These are phyloP conservation scores for Cataglyphis livida DNA, from an alignment of 2,888 invertebrate species.

Conservation along the genomic window DNA sequence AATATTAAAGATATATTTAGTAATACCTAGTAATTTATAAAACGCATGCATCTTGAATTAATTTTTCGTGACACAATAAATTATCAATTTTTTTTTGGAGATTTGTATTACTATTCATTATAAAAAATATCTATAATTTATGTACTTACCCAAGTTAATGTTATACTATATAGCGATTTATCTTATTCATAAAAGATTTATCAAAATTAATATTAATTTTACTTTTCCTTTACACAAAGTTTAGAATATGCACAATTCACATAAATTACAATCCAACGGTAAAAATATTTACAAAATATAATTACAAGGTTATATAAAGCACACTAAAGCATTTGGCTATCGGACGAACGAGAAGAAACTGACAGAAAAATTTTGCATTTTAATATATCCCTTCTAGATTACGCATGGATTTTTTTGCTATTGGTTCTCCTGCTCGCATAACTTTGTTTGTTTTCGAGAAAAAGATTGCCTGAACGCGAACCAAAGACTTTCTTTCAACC, in stretches of 20 bases:
- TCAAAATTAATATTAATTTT: not conserved
- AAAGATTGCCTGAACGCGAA: constrained; percentile 64
- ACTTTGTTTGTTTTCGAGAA: constrained; percentile 50
- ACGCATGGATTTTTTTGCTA: constrained; percentile 76
- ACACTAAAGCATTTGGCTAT: not conserved
- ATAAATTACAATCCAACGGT: not conserved
- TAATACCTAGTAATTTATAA: not conserved
- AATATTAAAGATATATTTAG: not conserved
- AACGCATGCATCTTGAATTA: not conserved
- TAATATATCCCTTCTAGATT: constrained; percentile 61
- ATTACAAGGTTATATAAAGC: not conserved
- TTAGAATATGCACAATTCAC: constrained; percentile 16
- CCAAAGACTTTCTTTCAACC: constrained; percentile 72
- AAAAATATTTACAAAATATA: not conserved
- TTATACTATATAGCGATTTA: not conserved
- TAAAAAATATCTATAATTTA: constrained; percentile 22
- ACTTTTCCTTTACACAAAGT: not conserved
- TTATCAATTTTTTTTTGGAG: not conserved
- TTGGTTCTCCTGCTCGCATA: constrained; percentile 64
- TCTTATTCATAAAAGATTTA: not conserved
- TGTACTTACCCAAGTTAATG: constrained; percentile 19
- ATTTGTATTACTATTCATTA: not conserved
- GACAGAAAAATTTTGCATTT: constrained; percentile 58
- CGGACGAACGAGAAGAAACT: constrained; percentile 30
- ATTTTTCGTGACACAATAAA: not conserved